A percentile compares a stretch with the other conserved stretches of the same genome.
Evolutionary conservation across 2,888 invertebrate species (phyloP).

Genomic region (Watsonalla cultraria): DNA sequence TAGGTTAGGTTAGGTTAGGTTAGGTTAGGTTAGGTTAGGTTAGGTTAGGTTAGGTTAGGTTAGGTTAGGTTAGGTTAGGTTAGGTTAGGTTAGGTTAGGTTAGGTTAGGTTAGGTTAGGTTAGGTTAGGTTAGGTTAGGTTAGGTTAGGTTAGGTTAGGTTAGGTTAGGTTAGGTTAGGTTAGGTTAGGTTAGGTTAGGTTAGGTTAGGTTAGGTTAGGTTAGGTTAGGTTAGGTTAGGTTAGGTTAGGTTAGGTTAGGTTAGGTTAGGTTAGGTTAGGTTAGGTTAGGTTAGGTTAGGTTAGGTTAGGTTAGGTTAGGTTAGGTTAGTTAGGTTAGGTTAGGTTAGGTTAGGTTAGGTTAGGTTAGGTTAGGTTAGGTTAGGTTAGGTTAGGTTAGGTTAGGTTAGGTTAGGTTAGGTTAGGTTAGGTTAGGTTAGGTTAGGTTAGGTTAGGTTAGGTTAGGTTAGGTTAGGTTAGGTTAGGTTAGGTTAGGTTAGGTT

Average conservation of each 20-base stretch:
- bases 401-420: constrained; percentile 16
- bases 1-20: constrained; percentile 2
- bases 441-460: constrained; percentile 15
- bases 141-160: constrained; percentile 7
- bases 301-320: constrained; percentile 6
- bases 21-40: constrained; percentile 3
- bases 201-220: constrained; percentile 7
- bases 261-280: constrained; percentile 10
- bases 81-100: constrained; percentile 7
- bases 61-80: constrained; percentile 6
- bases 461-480: constrained; percentile 13
- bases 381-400: constrained; percentile 13
- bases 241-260: constrained; percentile 8
- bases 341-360: constrained; percentile 12
- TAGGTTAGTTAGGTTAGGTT: constrained; percentile 10
- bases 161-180: constrained; percentile 7
- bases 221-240: constrained; percentile 6
- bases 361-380: constrained; percentile 11
- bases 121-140: constrained; percentile 7
- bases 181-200: constrained; percentile 7
- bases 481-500: constrained; percentile 10
- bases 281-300: constrained; percentile 8
- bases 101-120: constrained; percentile 7
- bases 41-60: constrained; percentile 6
- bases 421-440: constrained; percentile 16